phyloP scores from a whole-genome alignment of 2,113 vertebrate genomes.

The Myotis davidii region DNA sequence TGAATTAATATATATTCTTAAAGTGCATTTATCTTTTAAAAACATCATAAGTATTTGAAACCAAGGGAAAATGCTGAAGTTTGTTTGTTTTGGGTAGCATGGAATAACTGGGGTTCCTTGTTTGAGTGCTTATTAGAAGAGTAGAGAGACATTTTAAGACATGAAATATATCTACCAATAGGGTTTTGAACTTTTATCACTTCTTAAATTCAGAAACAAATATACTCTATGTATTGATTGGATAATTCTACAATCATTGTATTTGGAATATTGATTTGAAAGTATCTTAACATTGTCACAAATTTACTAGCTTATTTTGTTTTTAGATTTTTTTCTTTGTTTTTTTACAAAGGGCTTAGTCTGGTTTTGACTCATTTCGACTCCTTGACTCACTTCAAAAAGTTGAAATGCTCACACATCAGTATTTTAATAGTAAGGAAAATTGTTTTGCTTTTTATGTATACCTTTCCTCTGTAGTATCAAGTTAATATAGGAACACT shows the following conservation, averaged over 20 bases:
- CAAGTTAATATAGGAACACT: background rate
- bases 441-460: background rate
- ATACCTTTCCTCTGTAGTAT: background rate
- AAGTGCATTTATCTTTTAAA: conserved; percentile 21
- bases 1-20: background rate
- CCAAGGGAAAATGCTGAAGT: background rate
- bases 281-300: background rate
- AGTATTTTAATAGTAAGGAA: background rate
- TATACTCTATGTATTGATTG: background rate
- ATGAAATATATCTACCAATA: background rate
- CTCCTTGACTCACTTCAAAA: conserved; percentile 37
- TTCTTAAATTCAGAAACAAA: conserved; percentile 38
- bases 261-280: conserved; percentile 12
- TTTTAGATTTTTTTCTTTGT: background rate
- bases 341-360: background rate
- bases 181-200: background rate
- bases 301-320: background rate
- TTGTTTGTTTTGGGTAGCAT: background rate
- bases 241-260: background rate
- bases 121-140: background rate
- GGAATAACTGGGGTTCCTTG: conserved; percentile 33
- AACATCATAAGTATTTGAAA: conserved; percentile 47
- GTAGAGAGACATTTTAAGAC: background rate
- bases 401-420: background rate
- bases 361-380: background rate